A percentile compares a stretch with the other conserved stretches of the same genome.
Conservation (phyloP, 2,797 vertebrate genomes). For the Intellagama lesueurii region DNA sequence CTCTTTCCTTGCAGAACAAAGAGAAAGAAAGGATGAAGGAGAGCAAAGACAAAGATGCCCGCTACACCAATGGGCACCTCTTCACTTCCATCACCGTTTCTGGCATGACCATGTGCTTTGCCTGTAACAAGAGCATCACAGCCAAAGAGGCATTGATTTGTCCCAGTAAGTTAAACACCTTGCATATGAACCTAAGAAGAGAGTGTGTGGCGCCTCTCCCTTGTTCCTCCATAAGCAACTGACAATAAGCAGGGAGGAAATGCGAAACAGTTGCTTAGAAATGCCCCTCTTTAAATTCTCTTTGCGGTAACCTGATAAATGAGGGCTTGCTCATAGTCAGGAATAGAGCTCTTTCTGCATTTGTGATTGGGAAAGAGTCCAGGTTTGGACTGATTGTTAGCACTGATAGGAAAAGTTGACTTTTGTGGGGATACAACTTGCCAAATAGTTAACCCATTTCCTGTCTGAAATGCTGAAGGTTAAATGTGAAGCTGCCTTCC, state of each 20-base stretch:
- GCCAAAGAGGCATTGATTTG: slow-evolving; percentile 94
- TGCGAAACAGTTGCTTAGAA: not conserved
- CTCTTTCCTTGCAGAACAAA: slow-evolving; percentile 79
- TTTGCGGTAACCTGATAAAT: not conserved
- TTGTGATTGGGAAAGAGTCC: not conserved
- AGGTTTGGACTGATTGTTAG: not conserved
- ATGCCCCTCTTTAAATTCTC: not conserved
- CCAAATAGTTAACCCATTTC: no score
- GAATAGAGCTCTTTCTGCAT: not conserved
- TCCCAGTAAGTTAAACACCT: slow-evolving; percentile 84
- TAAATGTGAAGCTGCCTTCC: no score
- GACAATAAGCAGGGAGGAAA: not conserved
- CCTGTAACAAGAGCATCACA: slow-evolving; percentile 94
- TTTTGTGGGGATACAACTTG: no score
- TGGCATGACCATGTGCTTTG: slow-evolving; percentile 91
- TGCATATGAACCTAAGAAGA: no score
- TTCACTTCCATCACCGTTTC: slow-evolving; percentile 94
- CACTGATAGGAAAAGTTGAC: no score
- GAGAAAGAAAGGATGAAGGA: slow-evolving; percentile 90
- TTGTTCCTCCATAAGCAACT: not conserved
- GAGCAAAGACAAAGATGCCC: slow-evolving; percentile 86
- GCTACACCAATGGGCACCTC: slow-evolving; percentile 90
- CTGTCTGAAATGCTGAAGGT: no score
- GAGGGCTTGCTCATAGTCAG: not conserved
- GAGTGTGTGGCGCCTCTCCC: no score